These are phyloP conservation scores for Shargacucullia verbasci DNA, from an alignment of 2,888 invertebrate species.

Conservation along the genomic window DNA sequence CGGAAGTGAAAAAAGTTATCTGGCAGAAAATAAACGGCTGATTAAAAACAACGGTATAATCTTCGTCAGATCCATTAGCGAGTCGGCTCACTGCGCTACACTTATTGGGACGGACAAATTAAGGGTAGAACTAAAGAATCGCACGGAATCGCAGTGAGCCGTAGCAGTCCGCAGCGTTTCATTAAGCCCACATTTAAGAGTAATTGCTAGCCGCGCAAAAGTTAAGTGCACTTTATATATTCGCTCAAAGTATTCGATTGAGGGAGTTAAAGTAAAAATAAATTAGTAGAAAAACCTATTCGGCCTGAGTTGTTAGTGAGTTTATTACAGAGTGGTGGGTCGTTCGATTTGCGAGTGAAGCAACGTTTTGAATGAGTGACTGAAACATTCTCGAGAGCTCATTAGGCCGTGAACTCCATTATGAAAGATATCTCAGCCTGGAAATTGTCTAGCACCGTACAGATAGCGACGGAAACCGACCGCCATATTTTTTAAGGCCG, in stretches of 20 bases:
- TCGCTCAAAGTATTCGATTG: slow-evolving; percentile 10
- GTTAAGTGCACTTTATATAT: slow-evolving; percentile 21
- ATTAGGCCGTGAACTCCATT: too few species aligned
- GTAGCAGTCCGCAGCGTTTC: neutral
- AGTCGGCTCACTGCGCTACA: neutral
- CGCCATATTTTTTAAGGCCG: too few species aligned
- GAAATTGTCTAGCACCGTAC: too few species aligned
- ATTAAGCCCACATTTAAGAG: slow-evolving; percentile 18
- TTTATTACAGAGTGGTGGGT: too few species aligned
- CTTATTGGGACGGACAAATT: slow-evolving; percentile 4
- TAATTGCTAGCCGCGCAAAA: slow-evolving; percentile 14
- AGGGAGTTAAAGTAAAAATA: slow-evolving; percentile 4
- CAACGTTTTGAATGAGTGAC: neutral
- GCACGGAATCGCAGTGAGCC: neutral
- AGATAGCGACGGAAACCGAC: too few species aligned
- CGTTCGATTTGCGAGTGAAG: too few species aligned
- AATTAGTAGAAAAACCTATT: slow-evolving; percentile 5
- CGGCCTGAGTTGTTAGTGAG: neutral
- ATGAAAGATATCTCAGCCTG: too few species aligned
- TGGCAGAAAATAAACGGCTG: neutral
- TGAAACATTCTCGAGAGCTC: too few species aligned
- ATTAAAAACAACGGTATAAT: slow-evolving; percentile 4
- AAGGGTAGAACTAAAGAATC: neutral
- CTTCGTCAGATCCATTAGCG: slow-evolving; percentile 2
- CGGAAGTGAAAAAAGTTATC: neutral